These are phyloP conservation scores for Nephrotoma guestfalica DNA, from an alignment of 2,888 invertebrate genomes.

Conservation along the genomic window DNA sequence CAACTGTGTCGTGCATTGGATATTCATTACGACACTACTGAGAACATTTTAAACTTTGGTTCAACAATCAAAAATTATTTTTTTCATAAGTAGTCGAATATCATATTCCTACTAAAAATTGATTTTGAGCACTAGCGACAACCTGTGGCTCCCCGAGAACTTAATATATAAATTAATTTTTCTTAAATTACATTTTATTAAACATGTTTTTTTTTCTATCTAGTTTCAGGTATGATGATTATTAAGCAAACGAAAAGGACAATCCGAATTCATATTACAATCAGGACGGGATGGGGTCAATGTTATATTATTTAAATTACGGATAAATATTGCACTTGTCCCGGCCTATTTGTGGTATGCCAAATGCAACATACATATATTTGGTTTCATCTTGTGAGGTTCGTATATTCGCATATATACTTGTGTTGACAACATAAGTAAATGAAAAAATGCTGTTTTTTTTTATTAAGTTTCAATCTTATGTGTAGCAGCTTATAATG, in stretches of 20 bases:
- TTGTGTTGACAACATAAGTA: background rate
- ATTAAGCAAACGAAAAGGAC: background rate
- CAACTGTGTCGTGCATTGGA: too few relatives aligned
- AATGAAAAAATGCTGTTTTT: background rate
- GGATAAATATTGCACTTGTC: constrained; percentile 49
- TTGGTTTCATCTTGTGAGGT: constrained; percentile 12
- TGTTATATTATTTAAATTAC: constrained; percentile 20
- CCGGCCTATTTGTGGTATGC: constrained; percentile 41
- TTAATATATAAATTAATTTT: too few relatives aligned
- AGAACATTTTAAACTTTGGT: too few relatives aligned
- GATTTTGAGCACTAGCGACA: too few relatives aligned
- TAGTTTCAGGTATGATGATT: background rate
- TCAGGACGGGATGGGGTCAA: constrained; percentile 30
- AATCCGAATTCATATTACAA: constrained; percentile 15
- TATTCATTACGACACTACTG: too few relatives aligned
- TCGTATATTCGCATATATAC: constrained; percentile 12
- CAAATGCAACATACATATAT: background rate
- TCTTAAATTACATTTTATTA: background rate
- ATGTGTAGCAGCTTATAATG: background rate
- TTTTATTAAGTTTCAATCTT: background rate
- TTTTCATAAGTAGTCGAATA: too few relatives aligned
- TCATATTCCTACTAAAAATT: too few relatives aligned
- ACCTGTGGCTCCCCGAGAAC: too few relatives aligned
- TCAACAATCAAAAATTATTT: too few relatives aligned
- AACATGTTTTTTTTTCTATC: background rate